These are phyloP conservation scores for Mormyrus hasselquistii DNA, from an alignment of 2,797 vertebrate species.

Conservation along the genomic window DNA sequence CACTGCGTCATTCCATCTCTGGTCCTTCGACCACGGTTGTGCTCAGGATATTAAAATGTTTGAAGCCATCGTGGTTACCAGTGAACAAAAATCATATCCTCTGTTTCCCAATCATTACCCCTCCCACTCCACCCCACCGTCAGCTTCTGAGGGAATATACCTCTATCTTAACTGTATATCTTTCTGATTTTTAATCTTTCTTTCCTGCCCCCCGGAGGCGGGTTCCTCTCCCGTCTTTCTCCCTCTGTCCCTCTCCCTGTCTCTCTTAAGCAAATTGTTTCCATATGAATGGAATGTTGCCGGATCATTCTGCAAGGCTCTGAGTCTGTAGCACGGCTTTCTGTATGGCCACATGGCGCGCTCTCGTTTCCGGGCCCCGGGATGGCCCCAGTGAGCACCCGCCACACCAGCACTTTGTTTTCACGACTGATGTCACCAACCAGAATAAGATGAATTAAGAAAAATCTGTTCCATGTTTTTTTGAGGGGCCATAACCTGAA, in stretches of 20 bases:
- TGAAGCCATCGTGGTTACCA: background rate
- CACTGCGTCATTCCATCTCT: background rate
- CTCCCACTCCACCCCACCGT: background rate
- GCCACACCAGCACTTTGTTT: background rate
- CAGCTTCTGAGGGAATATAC: background rate
- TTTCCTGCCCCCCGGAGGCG: too few relatives aligned
- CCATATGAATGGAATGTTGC: background rate
- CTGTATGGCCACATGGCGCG: too few relatives aligned
- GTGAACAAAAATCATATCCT: conserved; percentile 3
- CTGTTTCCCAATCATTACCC: background rate
- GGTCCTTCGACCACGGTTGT: background rate
- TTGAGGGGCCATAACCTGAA: background rate
- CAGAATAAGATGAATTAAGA: background rate
- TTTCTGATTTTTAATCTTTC: background rate
- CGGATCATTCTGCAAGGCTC: background rate
- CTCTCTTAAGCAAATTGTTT: background rate
- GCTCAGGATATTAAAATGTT: background rate
- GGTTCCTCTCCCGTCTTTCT: background rate
- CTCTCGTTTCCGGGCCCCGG: background rate
- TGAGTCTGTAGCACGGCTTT: background rate
- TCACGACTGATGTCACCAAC: background rate
- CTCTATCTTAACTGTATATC: background rate
- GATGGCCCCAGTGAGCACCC: background rate
- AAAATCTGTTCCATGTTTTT: background rate
- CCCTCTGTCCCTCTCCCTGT: background rate